phyloP scores from a whole-genome alignment of 2,888 invertebrate genomes.

The Archips xylosteana region DNA sequence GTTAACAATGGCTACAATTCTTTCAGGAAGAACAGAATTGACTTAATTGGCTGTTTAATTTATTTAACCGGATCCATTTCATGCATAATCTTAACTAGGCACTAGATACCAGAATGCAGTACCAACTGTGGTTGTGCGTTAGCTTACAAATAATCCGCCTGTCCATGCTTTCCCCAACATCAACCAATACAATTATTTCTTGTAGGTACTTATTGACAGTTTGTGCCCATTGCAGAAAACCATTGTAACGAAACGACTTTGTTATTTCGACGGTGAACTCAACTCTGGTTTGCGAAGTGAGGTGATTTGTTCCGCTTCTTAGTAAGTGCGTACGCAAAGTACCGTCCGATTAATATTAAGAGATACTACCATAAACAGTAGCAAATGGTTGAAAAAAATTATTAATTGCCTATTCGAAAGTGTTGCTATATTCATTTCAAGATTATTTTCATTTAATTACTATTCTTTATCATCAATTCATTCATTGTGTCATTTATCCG shows the following conservation, averaged over 20 bases:
- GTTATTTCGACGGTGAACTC: background rate
- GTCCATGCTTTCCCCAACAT: background rate
- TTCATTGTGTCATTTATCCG: no score
- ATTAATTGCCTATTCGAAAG: no score
- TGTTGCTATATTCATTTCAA: no score
- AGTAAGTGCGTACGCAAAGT: background rate
- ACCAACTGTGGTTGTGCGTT: background rate
- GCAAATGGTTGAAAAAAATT: no score
- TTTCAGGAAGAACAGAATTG: slow-evolving; percentile 27
- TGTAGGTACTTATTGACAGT: background rate
- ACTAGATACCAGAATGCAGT: background rate
- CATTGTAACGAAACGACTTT: background rate
- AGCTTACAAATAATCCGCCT: background rate
- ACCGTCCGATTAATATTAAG: background rate
- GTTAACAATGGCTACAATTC: slow-evolving; percentile 45
- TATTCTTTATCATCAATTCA: no score
- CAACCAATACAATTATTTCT: background rate
- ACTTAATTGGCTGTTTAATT: slow-evolving; percentile 23
- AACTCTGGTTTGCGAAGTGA: background rate
- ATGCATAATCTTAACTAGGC: background rate
- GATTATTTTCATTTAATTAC: no score
- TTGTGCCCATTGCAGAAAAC: background rate
- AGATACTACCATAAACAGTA: no score
- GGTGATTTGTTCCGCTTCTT: background rate
- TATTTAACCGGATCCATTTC: background rate